Evolutionary conservation across 2,888 invertebrate species (phyloP), one percentile per base, ranked within the genome.

Genomic region (Papilio elwesi): DNA sequence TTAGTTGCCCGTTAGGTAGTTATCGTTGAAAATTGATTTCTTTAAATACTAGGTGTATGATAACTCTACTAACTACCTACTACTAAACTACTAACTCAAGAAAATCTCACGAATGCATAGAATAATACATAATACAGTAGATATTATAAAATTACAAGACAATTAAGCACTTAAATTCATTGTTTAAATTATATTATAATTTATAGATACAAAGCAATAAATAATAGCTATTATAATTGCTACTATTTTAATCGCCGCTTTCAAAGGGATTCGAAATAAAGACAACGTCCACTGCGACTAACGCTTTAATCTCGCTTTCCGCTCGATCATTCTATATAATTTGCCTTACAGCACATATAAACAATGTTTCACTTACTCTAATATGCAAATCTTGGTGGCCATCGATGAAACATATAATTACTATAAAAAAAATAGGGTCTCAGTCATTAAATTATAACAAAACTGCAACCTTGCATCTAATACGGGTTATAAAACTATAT

Each of bases 311-410:
- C 76, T 71, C 76, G 49, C 75, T 84, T 86, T 84, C 83, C 80
- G 86, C 84, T 81, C 67, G 48, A 81, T 86, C 86, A 85, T 83
- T 80, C 79, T 49, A 75, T 77, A 78, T 83, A 82, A 85, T 85
- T 81, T 79, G 78, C 81, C 68, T 75, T 78, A 49, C 57, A 67
- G 53, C 51, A 70, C 74, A 70, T 64, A 65, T 68, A 74, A 70
- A 78, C 71, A 73, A 75, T 76, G 78, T 82, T 68, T 75, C 75
- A 64, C 47, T 47, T 63, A n/a, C 53, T 52, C 49, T 16, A 11
- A 13, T 53, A 53, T 62, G 15, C 51, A 62, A 57, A 43, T 55
- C 53, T 55, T 55, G 53, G 15, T 70, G 26, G 38, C 12, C 16
- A 51, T 67, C 59, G 16, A 59, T 52, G 47, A 36, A 38, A 26